Base-by-base conservation (phyloP, 2,797 vertebrate species). In the Sebastes trivittatus region DNA sequence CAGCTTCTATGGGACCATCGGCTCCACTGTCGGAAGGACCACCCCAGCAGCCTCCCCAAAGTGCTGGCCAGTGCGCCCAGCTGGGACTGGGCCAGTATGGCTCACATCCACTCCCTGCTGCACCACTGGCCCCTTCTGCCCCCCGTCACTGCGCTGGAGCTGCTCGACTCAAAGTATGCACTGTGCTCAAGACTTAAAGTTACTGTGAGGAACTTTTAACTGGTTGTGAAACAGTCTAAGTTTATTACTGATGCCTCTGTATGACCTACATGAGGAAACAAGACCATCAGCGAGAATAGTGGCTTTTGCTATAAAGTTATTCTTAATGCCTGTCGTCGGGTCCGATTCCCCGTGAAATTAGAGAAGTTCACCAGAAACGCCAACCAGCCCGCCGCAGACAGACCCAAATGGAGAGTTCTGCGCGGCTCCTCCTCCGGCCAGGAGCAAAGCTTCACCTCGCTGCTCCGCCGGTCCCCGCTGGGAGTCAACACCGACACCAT, bases 1-100 rank as follows among this genome's bases (percentile, higher is more conserved):
- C 95, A 96, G 75, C 96, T 99, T 83, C 89, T 99, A n/a, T 99
- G 98, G 98, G 97, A 99, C 83, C 97, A 97, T 72, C 95, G 96
- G 69, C 94, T 96, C 78, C 95, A 97, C 86, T 98, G 97, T 86
- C 77, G 94, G 78, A 77, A 92, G 65, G 92, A 90, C 81, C 92
- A 97, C 80, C 89, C 95, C 78, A 95, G 93, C 87, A 97, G 97
- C 90, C 96, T 99, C 88, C 97, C 98, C 66, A 98, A 98, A 93
- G 92, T 99, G 77, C 78, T 99, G 91, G 96, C 96, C 85, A 97
- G 98, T 83, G 97, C 94, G 5, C 97, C 98, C 90, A 97, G 96
- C 90, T 99, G 98, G 98, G 97, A 98, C 90, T 97, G 97, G 96
- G 95, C 94, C 90, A 97, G 95, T 90, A 96, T 99, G 89, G 95